Conservation (phyloP, 2,888 invertebrate species). For the Leuctra nigra region DNA sequence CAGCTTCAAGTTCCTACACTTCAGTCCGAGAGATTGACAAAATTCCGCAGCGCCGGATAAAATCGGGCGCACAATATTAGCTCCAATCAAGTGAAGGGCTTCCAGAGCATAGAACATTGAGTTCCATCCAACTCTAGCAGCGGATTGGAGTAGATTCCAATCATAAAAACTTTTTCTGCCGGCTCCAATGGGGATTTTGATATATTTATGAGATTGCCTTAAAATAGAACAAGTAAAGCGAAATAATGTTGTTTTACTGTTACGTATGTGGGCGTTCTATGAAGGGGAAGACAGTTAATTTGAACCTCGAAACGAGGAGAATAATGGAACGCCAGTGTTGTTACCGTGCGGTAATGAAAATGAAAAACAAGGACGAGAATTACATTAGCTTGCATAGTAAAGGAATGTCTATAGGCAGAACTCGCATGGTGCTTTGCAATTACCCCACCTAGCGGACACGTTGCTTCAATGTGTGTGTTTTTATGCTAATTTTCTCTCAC, state of each 20-base stretch:
- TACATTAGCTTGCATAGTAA: neutral
- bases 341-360: slow-evolving; percentile 12
- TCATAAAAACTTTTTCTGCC: no score
- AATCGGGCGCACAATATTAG: slow-evolving; percentile 14
- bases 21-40: slow-evolving; percentile 1
- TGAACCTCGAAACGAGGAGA: neutral
- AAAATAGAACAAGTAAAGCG: no score
- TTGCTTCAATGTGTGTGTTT: no score
- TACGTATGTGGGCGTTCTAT: neutral
- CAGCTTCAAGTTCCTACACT: no score
- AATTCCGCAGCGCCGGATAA: slow-evolving; percentile 10
- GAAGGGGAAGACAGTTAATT: slow-evolving; percentile 6
- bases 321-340: neutral
- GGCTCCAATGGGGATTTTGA: no score
- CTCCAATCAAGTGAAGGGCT: slow-evolving; percentile 7
- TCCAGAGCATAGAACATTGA: neutral
- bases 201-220: no score
- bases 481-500: no score
- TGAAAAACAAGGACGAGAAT: slow-evolving; percentile 10
- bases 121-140: neutral
- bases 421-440: no score
- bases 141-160: neutral
- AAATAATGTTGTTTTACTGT: no score
- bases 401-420: neutral
- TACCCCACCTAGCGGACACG: no score